These are phyloP conservation scores for Bufotes viridis DNA, from an alignment of 2,797 vertebrate species.

Conservation along the genomic window DNA sequence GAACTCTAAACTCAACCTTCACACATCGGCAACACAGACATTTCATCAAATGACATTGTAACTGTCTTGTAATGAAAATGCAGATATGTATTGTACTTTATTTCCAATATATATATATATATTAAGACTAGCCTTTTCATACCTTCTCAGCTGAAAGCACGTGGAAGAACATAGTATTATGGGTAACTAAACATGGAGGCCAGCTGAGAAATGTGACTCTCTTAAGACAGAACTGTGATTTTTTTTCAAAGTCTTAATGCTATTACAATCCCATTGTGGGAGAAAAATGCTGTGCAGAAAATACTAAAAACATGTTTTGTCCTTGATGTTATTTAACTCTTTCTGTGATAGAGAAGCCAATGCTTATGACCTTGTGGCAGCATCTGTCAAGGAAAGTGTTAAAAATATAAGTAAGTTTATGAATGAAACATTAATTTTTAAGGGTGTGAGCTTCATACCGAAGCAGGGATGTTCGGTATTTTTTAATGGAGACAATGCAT, in stretches of 20 bases:
- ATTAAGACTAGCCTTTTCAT: constrained; percentile 52
- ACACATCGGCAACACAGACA: constrained; percentile 6
- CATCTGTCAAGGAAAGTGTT: constrained; percentile 51
- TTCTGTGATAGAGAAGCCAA: constrained; percentile 47
- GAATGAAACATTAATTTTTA: constrained; percentile 85
- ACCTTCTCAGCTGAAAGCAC: constrained; percentile 43
- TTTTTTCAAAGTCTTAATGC: constrained; percentile 73
- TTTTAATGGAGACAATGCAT: constrained; percentile 83
- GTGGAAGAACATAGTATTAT: constrained; percentile 13
- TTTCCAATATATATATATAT: constrained; percentile 45
- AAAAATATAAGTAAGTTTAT: constrained; percentile 90
- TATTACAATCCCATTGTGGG: constrained; percentile 67
- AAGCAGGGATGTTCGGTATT: constrained; percentile 76
- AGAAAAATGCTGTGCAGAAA: constrained; percentile 73
- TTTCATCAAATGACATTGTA: constrained; percentile 39
- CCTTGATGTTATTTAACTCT: constrained; percentile 75
- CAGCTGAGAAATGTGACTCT: constrained; percentile 60
- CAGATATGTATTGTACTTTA: constrained; percentile 55
- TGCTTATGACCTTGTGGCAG: neutral
- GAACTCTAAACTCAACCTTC: constrained; percentile 21
- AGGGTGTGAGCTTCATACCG: constrained; percentile 79
- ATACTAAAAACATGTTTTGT: constrained; percentile 72
- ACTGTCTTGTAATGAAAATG: constrained; percentile 52
- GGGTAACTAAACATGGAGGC: constrained; percentile 12
- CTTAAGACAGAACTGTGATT: constrained; percentile 76